A percentile compares a stretch with the other conserved stretches of the same genome.
Conservation (phyloP, 2,888 invertebrate species). For the Stenolophus ochropezus region DNA sequence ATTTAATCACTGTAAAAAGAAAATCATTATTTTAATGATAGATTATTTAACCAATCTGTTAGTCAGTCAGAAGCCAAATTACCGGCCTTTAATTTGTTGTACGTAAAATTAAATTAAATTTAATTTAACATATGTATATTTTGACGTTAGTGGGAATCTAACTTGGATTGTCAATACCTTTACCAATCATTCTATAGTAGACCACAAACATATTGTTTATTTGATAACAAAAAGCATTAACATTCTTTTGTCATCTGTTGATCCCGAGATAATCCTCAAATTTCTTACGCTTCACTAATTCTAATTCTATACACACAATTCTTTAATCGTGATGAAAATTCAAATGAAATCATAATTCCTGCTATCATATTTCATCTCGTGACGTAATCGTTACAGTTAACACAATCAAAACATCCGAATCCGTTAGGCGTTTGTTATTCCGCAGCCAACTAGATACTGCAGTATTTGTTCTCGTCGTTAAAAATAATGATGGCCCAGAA, state of each 20-base stretch:
- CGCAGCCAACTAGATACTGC: slow-evolving; percentile 8
- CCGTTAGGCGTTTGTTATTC: slow-evolving; percentile 32
- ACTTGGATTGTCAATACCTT: neutral
- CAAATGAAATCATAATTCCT: slow-evolving; percentile 1
- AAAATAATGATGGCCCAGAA: slow-evolving; percentile 37
- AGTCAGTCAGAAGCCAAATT: no score
- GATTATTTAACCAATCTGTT: no score
- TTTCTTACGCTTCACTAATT: slow-evolving; percentile 20
- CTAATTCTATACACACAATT: slow-evolving; percentile 13
- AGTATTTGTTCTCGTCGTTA: slow-evolving; percentile 34
- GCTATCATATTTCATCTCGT: slow-evolving; percentile 27
- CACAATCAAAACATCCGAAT: slow-evolving; percentile 32
- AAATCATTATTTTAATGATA: no score
- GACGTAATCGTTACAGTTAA: slow-evolving; percentile 22
- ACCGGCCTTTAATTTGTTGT: no score
- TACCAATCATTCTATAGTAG: neutral
- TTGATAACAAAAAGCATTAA: neutral
- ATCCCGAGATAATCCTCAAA: neutral
- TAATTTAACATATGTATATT: no score
- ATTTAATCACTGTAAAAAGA: no score
- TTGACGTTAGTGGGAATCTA: no score
- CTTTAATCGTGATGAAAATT: slow-evolving; percentile 8
- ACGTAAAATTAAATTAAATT: no score
- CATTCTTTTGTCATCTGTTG: slow-evolving; percentile 2
- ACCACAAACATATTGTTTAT: no score